Evolutionary conservation across 1,140 invertebrate species (phyloP), one percentile per base, ranked within the genome.

Genomic region (Geopemphigus sp.): DNA sequence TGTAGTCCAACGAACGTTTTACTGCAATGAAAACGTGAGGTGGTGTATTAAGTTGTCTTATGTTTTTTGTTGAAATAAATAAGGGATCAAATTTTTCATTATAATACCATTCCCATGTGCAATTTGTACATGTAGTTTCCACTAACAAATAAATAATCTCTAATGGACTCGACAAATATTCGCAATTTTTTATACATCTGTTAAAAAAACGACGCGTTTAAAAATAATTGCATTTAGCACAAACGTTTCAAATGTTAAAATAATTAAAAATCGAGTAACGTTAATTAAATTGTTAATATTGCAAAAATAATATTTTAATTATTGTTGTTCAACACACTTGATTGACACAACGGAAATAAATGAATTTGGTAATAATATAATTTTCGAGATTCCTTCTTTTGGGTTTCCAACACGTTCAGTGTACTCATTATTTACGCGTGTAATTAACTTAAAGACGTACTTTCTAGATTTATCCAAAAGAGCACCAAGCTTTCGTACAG

Each of bases 101-200:
- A 10, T 72, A 72, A 29, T 54, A 29, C 68, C 68, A 72, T 72
- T 54, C 47, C 17, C 53, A 29, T 53, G 47, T 53, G 11, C 68
- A 72, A 32, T 29, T 72, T 5, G n/a, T 24, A 11, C 26, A 32
- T 0, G 53, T 29, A 0, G 17, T 53, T 54, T 72, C 50, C 6
- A 29, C 68, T 2, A 54, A 54, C n/a, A 72, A 54, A 72, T 72
- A 72, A 53, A 54, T 5, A 5, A 29, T 29, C 19, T 72, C 47
- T 29, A 54, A 72, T 5, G 68, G 68, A 1, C 26, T 72, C 0
- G 68, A 72, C 10, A 54, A n/a, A n/a, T 29, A 4, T 54, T 29
- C 50, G n/a, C 68, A 72, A 32, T 72, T 72, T 54, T 72, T 72
- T n/a, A 54, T 19, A 29, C 68, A 72, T 54, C 68, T 72, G 17